Evolutionary conservation across 2,797 vertebrate species (phyloP), one percentile per base, ranked within the genome.

Genomic region (Thaleichthys pacificus): DNA sequence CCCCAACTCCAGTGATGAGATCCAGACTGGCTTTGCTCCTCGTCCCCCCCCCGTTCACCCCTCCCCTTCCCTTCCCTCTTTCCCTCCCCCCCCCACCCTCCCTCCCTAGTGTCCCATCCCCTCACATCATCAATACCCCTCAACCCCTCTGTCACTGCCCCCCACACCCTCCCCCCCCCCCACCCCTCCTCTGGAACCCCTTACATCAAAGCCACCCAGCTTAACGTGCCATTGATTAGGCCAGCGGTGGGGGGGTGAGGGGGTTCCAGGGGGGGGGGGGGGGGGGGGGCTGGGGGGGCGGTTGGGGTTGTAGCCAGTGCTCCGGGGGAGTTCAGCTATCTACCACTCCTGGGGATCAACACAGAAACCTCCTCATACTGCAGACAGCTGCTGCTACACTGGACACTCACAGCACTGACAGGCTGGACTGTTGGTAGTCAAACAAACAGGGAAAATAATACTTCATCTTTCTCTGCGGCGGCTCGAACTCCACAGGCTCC

Each of bases 161-260:
- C 17, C n/a, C 56, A 19, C 56, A 26, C 19, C 14, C 3, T n/a
- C 56, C 17, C 22, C n/a, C n/a, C 12, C 60, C 21, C 69, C 75
- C 80, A 75, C 77, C 75, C 77, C 71, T 79, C 81, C 80, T 83
- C 74, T 85, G 77, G 80, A 84, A 80, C 75, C 76, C 76, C 84
- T 82, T 78, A 87, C 88, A 85, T 89, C 87, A 89, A 87, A 85
- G 85, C 73, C 81, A 80, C 76, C 75, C 76, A 84, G 84, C 88
- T 90, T 89, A 90, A 90, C 88, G 82, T 90, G 88, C 87, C 87
- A 89, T 88, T 90, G 87, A 90, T 90, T 87, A 86, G 80, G 83
- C 80, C 69, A 78, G 77, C 78, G 80, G 83, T 74, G 78, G 70
- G 26, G 32, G 56, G 51, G 51, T 1, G 2, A 17, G 15, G 51